phyloP scores from a whole-genome alignment of 2,888 invertebrate genomes.

The Ephialtes manifestator region DNA sequence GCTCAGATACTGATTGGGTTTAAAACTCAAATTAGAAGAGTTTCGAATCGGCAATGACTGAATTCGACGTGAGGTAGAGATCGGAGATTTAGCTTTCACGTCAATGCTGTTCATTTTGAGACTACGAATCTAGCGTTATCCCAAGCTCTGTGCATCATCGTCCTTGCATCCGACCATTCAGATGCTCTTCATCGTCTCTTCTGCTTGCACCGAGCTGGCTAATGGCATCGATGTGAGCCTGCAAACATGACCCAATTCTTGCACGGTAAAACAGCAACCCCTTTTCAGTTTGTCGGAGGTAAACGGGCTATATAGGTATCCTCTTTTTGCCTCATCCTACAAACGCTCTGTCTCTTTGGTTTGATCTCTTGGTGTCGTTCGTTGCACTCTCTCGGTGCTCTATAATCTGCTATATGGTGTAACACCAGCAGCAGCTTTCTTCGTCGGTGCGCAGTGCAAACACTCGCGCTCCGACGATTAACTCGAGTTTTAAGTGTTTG shows the following conservation, averaged over 20 bases:
- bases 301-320: slow-evolving; percentile 71
- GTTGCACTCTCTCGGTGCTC: slow-evolving; percentile 2
- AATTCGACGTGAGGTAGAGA: neutral
- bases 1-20: slow-evolving; percentile 29
- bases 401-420: neutral
- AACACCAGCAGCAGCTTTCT: slow-evolving; percentile 18
- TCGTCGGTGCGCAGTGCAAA: slow-evolving; percentile 73
- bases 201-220: neutral
- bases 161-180: slow-evolving; percentile 32
- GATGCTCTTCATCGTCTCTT: slow-evolving; percentile 5
- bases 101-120: slow-evolving; percentile 28
- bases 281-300: slow-evolving; percentile 77
- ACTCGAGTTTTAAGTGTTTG: slow-evolving; percentile 82
- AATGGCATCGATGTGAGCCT: slow-evolving; percentile 48
- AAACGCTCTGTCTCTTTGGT: no score
- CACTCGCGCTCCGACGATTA: slow-evolving; percentile 80
- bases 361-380: slow-evolving; percentile 58
- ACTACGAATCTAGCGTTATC: slow-evolving; percentile 6
- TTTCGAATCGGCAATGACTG: no score
- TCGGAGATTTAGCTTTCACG: slow-evolving; percentile 15
- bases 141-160: slow-evolving; percentile 35
- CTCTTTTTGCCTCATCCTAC: neutral
- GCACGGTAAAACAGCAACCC: slow-evolving; percentile 78
- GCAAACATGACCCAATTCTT: slow-evolving; percentile 75
- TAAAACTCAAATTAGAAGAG: no score